These are phyloP conservation scores for Acanthosepion lycidas DNA, from an alignment of 2,888 invertebrate species.

Conservation along the genomic window DNA sequence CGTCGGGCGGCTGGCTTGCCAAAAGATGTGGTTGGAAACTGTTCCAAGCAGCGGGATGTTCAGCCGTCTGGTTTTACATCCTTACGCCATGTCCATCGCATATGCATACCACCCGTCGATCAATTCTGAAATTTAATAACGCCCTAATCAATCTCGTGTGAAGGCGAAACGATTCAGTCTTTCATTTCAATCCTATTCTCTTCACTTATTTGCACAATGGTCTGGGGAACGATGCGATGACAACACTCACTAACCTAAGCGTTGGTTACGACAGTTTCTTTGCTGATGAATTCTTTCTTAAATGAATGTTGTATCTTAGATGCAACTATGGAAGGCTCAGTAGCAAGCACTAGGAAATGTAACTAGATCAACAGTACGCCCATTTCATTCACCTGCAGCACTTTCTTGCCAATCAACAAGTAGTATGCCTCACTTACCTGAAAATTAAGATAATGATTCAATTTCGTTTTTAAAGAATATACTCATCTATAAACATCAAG, in stretches of 20 bases:
- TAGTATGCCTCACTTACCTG: neutral
- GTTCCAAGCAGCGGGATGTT: neutral
- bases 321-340: neutral
- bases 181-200: conserved; percentile 4
- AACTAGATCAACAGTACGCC: neutral
- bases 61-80: conserved; percentile 17
- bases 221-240: neutral
- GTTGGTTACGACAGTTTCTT: neutral
- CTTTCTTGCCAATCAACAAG: neutral
- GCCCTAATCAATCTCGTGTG: conserved; percentile 21
- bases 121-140: neutral
- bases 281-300: neutral
- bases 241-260: neutral
- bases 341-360: neutral
- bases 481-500: neutral
- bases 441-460: neutral
- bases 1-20: conserved; percentile 4
- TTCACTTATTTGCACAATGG: neutral
- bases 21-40: conserved; percentile 18
- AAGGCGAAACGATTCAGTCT: neutral
- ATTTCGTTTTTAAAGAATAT: neutral
- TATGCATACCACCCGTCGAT: conserved; percentile 23
- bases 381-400: neutral
- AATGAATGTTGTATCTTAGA: neutral
- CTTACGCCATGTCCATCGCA: conserved; percentile 14